Base-by-base conservation (phyloP, 2,888 invertebrate species). In the Sesia bembeciformis region DNA sequence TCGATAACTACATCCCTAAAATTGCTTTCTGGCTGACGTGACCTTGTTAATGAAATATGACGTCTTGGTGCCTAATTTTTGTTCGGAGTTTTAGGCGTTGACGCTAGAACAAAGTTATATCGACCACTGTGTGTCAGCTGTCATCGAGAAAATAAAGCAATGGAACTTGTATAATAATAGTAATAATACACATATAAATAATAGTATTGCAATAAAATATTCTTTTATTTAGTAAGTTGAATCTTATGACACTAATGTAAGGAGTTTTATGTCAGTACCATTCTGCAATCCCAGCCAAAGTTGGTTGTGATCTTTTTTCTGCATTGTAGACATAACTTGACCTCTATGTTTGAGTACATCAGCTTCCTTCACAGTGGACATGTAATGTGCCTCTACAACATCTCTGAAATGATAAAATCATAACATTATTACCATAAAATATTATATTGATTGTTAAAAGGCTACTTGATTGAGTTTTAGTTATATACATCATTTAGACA, bases 281-380 rank as follows among this genome's bases (percentile, higher is more conserved):
- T 98, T 97, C 72, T 95, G 93, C 60, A 99, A 86, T 40, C 98
- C 98, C 52, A 95, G 91, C 98, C 98, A 99, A 7, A 99, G 89
- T 72, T 98, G 97, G 78, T 95, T 97, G 74, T 99, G 98, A 70
- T 99, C 99, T 76, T 97, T 97, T 73, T 97, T 97, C 72, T 97
- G 97, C 97, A 97, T 97, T 59, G 93, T 93, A 40, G 95, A 95
- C 66, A 97, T 95, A 23, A 97, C 93, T 81, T 95, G 95, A 4
- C 97, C 95, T 63, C 96, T 92, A 77, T 99, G 98, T 80, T 99
- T 99, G 50, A 99, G 86, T n/a, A 96, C 95, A 90, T 99, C 99
- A 1, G 99, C 99, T 90, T 99, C 99, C 84, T 99, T 99, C 5
- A 99, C 91, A 61, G 96, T 95, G 38, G 98, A 95, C 93, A 99